Base-by-base conservation (phyloP, 1,140 invertebrate genomes). In the Brachionus plicatilis region DNA sequence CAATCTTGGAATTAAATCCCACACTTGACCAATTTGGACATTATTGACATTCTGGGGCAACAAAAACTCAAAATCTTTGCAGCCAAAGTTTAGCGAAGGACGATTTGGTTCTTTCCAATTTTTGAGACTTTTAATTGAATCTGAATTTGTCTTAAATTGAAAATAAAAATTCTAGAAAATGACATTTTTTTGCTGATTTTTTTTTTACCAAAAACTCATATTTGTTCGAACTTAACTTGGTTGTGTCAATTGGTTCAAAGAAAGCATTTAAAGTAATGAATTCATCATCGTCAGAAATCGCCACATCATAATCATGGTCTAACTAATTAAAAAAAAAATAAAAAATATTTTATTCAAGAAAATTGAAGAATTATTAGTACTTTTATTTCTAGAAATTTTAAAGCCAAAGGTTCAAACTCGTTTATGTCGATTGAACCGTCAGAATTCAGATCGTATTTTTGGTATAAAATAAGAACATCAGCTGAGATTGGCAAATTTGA, bases 221-320 rank as follows among this genome's bases (percentile, higher is more conserved):
- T 80, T 60, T 60, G 33, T 80, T 43, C 20, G 11, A 20, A 41
- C n/a, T 65, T 5, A 80, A 41, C 20, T 60, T 80, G 11, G 50
- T 20, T 20, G 60, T n/a, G 53, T 83, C 60, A 5, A 83, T 7
- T 11, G 82, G 82, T 20, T 83, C 82, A 70, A n/a, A 83, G 12
- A 50, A 72, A 47, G 82, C 82, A 50, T 83, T 83, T 24, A 83
- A n/a, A 68, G 82, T 83, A 17, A 83, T 11, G 24, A 83, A 83
- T 41, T 83, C 60, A 47, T 83, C 82, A 11, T 68, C 24, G 47
- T 83, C 60, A 6, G 33, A 27, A 29, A 83, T 83, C 2, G 33
- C 33, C 33, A 70, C 60, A 53, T 47, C 60, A 68, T 70, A 83
- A 53, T 83, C 29, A 37, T 45, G 33, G 6, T 82, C 79, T 11